These are phyloP conservation scores for Rhinolophus sinicus DNA, from an alignment of 2,113 vertebrate species.

Conservation along the genomic window DNA sequence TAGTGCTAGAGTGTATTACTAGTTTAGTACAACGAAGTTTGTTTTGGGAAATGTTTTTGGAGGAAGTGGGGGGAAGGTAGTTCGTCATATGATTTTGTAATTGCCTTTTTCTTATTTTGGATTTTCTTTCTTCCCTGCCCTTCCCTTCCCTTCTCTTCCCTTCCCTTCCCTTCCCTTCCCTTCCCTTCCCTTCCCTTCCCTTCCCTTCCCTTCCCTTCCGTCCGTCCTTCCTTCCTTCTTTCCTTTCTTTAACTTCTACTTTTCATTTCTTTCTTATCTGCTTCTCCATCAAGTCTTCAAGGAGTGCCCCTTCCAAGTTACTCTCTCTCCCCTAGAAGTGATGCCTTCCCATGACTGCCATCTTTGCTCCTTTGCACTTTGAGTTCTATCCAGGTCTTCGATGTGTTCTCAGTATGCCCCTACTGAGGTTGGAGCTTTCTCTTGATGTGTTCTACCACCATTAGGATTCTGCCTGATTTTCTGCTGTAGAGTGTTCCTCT, in stretches of 20 bases:
- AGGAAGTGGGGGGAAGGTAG: background rate
- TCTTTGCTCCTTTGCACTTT: background rate
- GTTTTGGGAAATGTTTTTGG: background rate
- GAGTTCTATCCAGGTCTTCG: background rate
- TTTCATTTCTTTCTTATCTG: background rate
- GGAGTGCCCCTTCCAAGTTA: background rate
- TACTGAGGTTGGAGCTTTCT: background rate
- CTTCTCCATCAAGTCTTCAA: background rate
- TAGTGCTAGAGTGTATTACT: background rate
- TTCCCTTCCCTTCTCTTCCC: too few species aligned
- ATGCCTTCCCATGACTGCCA: background rate
- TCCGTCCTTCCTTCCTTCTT: too few species aligned
- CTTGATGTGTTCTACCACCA: background rate
- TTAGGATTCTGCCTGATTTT: background rate
- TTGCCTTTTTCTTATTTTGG: background rate
- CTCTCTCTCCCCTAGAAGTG: background rate
- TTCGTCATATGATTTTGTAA: background rate
- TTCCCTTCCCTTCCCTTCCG: too few species aligned
- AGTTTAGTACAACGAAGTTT: background rate
- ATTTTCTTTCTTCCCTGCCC: too few species aligned
- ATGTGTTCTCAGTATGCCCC: background rate
- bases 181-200: too few species aligned
- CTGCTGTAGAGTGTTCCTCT: background rate
- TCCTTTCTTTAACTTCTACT: background rate
- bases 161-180: too few species aligned